phyloP scores from a whole-genome alignment of 2,888 invertebrate species.

The Cacoxenus indagator region DNA sequence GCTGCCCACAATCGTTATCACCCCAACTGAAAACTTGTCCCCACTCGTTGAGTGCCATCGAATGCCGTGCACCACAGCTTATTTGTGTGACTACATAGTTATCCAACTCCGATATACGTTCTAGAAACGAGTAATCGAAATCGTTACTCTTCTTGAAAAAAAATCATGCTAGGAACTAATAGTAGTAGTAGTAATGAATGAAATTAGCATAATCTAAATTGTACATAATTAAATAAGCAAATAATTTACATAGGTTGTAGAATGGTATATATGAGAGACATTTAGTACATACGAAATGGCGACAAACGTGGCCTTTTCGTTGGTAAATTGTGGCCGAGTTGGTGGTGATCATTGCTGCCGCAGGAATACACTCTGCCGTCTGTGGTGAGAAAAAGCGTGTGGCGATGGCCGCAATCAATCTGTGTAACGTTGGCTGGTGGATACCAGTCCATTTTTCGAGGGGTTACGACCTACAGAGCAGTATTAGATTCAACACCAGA shows the following conservation, averaged over 20 bases:
- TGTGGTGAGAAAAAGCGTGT: conserved; percentile 82
- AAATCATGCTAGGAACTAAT: not conserved
- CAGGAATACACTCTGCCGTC: conserved; percentile 89
- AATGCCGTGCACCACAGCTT: conserved; percentile 86
- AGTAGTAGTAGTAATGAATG: not conserved
- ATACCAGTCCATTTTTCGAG: conserved; percentile 75
- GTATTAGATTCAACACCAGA: no score
- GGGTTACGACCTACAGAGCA: conserved; percentile 77
- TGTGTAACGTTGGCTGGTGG: conserved; percentile 73
- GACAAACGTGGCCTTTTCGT: conserved; percentile 80
- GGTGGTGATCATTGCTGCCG: conserved; percentile 93
- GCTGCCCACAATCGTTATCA: conserved; percentile 81
- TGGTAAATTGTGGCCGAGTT: conserved; percentile 83
- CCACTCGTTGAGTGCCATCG: conserved; percentile 89
- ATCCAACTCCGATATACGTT: conserved; percentile 79
- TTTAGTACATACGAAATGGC: conserved; percentile 74
- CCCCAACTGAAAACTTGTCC: conserved; percentile 94
- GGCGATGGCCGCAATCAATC: conserved; percentile 84
- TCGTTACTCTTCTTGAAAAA: no score
- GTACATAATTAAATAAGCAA: not conserved
- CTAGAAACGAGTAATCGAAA: conserved; percentile 67
- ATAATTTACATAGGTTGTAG: not conserved
- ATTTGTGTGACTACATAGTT: conserved; percentile 80
- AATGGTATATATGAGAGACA: conserved; percentile 5
- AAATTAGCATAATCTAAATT: not conserved